Evolutionary conservation across 2,113 vertebrate species (phyloP).

Genomic region (Microtus richardsoni): DNA sequence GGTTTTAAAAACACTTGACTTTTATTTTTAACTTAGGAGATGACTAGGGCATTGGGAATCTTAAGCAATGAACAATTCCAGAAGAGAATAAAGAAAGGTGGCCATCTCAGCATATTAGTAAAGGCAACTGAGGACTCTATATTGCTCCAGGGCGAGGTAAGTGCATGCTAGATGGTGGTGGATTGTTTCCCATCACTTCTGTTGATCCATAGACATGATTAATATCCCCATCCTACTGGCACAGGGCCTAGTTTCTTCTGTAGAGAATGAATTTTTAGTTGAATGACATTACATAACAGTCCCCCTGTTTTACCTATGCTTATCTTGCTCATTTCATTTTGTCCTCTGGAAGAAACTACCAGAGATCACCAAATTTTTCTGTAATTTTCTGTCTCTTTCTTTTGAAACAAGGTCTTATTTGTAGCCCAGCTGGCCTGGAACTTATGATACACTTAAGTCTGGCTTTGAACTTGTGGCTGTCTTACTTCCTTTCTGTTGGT

Average conservation of each 20-base stretch:
- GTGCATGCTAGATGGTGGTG: rapidly evolving
- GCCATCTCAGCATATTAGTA: not conserved
- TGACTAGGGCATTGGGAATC: not conserved
- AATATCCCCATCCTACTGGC: not conserved
- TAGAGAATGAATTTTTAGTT: not conserved
- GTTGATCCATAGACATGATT: not conserved
- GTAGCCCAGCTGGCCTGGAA: not conserved
- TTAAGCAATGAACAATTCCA: not conserved
- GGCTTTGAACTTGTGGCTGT: not conserved
- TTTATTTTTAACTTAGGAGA: conserved; percentile 45
- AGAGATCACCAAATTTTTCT: not conserved
- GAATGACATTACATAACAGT: not conserved
- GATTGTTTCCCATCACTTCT: not conserved
- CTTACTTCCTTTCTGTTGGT: not conserved
- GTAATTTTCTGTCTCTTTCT: not conserved
- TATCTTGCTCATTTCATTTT: not conserved
- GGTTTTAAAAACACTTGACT: not conserved
- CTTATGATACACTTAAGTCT: not conserved
- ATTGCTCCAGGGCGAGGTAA: rapidly evolving
- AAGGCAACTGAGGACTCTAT: not conserved
- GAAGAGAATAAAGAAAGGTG: not conserved
- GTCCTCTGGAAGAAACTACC: not conserved
- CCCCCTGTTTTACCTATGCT: not conserved
- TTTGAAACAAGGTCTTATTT: not conserved
- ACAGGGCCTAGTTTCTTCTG: not conserved